Base-by-base conservation (phyloP, 1,140 invertebrate genomes). In the Drosophila nigrodunni region DNA sequence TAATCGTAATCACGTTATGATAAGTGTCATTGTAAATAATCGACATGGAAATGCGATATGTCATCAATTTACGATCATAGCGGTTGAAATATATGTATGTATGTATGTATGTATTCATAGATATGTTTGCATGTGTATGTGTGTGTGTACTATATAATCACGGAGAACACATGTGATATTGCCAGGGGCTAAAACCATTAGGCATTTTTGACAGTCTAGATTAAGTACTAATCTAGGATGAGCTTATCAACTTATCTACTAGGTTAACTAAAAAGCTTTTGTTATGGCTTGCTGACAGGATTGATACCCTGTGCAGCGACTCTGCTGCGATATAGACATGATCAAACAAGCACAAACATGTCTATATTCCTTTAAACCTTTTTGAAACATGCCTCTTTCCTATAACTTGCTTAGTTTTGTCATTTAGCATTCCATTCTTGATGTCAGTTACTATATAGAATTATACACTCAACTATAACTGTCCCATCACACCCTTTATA, bases 11-110 rank as follows among this genome's bases (percentile, higher is more conserved):
- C 61, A 39, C 46, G 70, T 43, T 73, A 58, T 35, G 52, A 66
- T 73, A 73, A 49, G 61, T 65, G 52, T 34, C 11, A 44, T 52
- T 72, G 55, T 67, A 67, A 67, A 73, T 73, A 58, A 50, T 58
- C 62, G 25, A 57, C 64, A 55, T 62, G 21, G 50, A 52, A 73
- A 44, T 34, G 46, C 47, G 54, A 68, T 60, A 60, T 44, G 64
- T 21, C 64, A 67, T 73, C 46, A 46, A 54, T 60, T 73, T 67
- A 68, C 59, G 64, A 18, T 7, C 35, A 44, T 7, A 10, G 25
- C 41, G 25, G 25, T 0, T 13, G 21, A 46, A 15, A 15, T 50
- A 50, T 50, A 21, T 18, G 21, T 3, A 21, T 21, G 18, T 21
- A 21, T 21, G 18, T 21, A 21, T 21, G 18, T 21, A 21, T 21